phyloP scores from a whole-genome alignment of 2,797 vertebrate species.

The Sardinella longiceps region DNA sequence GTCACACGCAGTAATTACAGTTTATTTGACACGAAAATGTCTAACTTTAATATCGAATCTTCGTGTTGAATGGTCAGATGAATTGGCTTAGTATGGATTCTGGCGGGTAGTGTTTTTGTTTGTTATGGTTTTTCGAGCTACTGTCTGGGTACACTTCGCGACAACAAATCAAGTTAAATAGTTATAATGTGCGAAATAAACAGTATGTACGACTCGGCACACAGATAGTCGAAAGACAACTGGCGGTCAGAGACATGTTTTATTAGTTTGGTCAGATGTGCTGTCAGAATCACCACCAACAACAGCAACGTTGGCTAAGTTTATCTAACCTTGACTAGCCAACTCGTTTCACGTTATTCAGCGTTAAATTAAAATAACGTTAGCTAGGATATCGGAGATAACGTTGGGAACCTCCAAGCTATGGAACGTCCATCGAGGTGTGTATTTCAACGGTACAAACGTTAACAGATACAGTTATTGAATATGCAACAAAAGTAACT shows the following conservation, averaged over 20 bases:
- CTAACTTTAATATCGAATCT: constrained; percentile 50
- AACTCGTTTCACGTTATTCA: neutral
- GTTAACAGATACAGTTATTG: no score
- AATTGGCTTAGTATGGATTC: constrained; percentile 62
- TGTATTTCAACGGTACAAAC: neutral
- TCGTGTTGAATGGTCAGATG: constrained; percentile 34
- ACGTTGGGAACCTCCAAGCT: neutral
- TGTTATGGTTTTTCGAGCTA: neutral
- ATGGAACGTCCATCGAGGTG: constrained; percentile 13
- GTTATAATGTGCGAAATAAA: neutral
- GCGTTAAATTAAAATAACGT: no score
- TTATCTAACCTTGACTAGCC: neutral
- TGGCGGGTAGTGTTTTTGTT: constrained; percentile 61
- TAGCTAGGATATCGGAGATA: no score
- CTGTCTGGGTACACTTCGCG: neutral
- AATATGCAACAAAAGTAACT: no score
- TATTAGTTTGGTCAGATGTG: neutral
- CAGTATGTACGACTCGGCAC: neutral
- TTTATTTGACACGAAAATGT: neutral
- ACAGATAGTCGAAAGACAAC: neutral
- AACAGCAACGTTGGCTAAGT: no score
- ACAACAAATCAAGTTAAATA: neutral
- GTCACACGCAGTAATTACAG: neutral
- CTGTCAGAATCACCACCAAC: neutral
- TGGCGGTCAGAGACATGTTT: neutral